Evolutionary conservation across 2,113 vertebrate species (phyloP), one percentile per base, ranked within the genome.

Genomic region (Heterochromis multidens): DNA sequence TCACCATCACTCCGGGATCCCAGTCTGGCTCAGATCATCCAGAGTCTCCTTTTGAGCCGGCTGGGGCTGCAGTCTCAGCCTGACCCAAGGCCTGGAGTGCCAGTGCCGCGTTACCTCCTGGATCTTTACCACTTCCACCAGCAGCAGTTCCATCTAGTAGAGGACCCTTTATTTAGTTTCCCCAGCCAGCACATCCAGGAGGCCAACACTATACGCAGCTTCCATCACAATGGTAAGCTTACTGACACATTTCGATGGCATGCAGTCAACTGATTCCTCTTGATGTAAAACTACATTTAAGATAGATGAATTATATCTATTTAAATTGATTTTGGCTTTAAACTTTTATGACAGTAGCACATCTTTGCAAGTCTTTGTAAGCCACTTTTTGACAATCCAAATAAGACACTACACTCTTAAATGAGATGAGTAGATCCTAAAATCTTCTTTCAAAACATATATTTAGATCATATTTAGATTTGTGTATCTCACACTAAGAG

Each of bases 141-240:
- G 76, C 93, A 96, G 87, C 94, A 95, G 91, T 96, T 93, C 89
- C 96, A 96, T 76, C 94, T 96, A 3, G 86, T 96, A 70, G 92
- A 95, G 81, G 96, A 96, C 77, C 93, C 93, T 1, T 84, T 80
- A 3, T 97, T 97, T 88, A 95, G 80, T 87, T 96, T 95, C 85
- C 96, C 96, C 37, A 92, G 86, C 62, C 93, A 92, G 52, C 96
- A 96, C 79, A 94, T 96, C 54, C 93, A 96, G 92, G 90, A 94
- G 79, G 96, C 95, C 54, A 97, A 97, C 95, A 97, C 96, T 7
- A 87, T 96, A 46, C 96, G 96, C 84, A 95, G 95, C 92, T 97
- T 96, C 83, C 96, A 96, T 87, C 96, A 96, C 87, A 94, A 83
- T 60, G 96, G 96, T 97, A 90, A 90, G 94, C 33, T 62, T 31